Evolutionary conservation across 2,113 vertebrate genomes (phyloP).

Genomic region (Phylloscopus trochilus): DNA sequence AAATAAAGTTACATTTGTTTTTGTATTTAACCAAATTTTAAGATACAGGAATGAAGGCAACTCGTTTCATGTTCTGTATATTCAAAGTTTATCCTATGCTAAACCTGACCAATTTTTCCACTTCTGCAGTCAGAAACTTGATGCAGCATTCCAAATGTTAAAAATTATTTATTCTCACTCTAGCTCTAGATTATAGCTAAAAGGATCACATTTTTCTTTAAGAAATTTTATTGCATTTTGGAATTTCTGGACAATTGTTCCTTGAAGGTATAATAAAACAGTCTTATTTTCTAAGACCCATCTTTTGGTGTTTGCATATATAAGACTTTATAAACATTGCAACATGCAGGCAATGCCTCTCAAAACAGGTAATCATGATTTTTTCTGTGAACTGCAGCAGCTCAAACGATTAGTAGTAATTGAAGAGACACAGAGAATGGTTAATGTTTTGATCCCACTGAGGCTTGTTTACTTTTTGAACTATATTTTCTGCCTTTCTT

Average conservation of each 20-base stretch:
- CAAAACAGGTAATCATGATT: slow-evolving; percentile 13
- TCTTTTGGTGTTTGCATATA: background rate
- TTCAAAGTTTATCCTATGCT: background rate
- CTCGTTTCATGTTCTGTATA: background rate
- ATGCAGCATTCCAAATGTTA: background rate
- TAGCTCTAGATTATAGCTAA: background rate
- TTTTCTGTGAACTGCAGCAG: background rate
- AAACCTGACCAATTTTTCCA: background rate
- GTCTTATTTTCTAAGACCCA: background rate
- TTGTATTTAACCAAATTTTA: background rate
- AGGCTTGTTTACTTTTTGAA: background rate
- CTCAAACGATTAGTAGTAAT: slow-evolving; percentile 4
- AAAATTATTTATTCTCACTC: background rate
- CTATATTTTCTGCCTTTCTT: slow-evolving; percentile 34
- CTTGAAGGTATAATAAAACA: background rate
- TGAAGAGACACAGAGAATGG: slow-evolving; percentile 4
- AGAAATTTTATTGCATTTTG: background rate
- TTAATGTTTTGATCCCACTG: slow-evolving; percentile 33
- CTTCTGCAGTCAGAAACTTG: background rate
- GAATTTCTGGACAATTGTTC: background rate
- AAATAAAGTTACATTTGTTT: background rate
- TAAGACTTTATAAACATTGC: background rate
- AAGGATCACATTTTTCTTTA: background rate
- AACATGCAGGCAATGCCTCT: background rate
- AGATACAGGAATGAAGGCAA: background rate